A percentile compares a stretch with the other conserved stretches of the same genome.
These are phyloP conservation scores for Magallana angulata DNA, from an alignment of 1,140 invertebrate genomes.

Conservation along the genomic window DNA sequence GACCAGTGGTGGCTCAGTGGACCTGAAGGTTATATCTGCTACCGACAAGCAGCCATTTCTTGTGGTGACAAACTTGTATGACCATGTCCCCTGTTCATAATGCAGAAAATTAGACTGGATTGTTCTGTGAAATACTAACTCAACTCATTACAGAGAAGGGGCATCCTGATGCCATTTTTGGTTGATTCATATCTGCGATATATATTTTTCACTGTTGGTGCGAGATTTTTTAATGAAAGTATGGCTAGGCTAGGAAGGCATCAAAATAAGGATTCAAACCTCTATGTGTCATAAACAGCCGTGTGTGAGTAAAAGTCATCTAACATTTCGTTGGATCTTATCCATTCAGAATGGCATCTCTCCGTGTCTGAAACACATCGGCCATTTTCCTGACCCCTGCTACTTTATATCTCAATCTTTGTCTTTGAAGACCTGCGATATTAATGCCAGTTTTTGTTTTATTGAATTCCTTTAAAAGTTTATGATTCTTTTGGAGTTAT, in stretches of 20 bases:
- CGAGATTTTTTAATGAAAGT: no score
- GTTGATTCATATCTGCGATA: no score
- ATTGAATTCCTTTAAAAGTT: neutral
- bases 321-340: no score
- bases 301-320: no score
- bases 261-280: no score
- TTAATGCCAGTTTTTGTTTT: neutral
- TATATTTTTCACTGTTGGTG: no score
- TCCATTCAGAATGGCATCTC: neutral
- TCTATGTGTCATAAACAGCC: no score
- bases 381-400: neutral
- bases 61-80: slow-evolving; percentile 5
- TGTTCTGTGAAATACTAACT: neutral
- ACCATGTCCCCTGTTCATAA: neutral
- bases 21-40: neutral
- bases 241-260: no score
- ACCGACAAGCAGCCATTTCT: neutral
- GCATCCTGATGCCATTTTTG: no score
- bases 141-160: no score
- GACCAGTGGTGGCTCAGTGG: neutral
- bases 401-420: neutral
- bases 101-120: slow-evolving; percentile 2
- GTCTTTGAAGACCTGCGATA: neutral
- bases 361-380: neutral
- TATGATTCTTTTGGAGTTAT: neutral